These are phyloP conservation scores for Phoxinus dragarum DNA, from an alignment of 2,797 vertebrate species.

Conservation along the genomic window DNA sequence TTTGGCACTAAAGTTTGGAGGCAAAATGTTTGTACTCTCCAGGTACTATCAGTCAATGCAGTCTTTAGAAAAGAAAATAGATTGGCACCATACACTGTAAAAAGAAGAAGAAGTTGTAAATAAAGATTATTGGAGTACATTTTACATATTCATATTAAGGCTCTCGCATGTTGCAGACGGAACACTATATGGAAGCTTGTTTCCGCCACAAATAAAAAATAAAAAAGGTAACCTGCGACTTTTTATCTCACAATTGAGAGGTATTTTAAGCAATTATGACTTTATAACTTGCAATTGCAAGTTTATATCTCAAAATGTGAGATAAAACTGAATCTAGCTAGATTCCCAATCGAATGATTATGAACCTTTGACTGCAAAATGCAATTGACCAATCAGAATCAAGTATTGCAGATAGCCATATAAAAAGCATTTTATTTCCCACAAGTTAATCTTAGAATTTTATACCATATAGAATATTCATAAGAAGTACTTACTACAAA, in stretches of 20 bases:
- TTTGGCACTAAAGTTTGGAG: constrained; percentile 18
- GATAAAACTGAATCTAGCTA: not conserved
- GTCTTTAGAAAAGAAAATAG: not conserved
- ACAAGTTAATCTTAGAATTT: not conserved
- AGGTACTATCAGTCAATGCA: constrained; percentile 9
- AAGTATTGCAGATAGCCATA: not conserved
- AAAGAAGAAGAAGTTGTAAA: not conserved
- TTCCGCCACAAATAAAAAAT: not conserved
- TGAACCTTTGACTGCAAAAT: not conserved
- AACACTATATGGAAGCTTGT: not conserved
- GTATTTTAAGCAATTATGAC: not conserved
- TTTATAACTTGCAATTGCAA: not conserved
- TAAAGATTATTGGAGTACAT: not conserved
- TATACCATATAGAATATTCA: constrained; percentile 7
- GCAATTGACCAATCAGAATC: not conserved
- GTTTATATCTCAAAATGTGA: not conserved
- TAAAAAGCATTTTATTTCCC: not conserved
- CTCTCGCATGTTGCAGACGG: not conserved
- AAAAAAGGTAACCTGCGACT: not conserved
- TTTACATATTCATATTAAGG: not conserved
- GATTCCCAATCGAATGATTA: not conserved
- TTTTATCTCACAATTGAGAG: not conserved
- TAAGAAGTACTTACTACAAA: not conserved
- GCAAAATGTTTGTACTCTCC: constrained; percentile 11
- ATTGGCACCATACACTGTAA: not conserved